Evolutionary conservation across 2,113 vertebrate species (phyloP), one percentile per base, ranked within the genome.

Genomic region (Morone chrysops): DNA sequence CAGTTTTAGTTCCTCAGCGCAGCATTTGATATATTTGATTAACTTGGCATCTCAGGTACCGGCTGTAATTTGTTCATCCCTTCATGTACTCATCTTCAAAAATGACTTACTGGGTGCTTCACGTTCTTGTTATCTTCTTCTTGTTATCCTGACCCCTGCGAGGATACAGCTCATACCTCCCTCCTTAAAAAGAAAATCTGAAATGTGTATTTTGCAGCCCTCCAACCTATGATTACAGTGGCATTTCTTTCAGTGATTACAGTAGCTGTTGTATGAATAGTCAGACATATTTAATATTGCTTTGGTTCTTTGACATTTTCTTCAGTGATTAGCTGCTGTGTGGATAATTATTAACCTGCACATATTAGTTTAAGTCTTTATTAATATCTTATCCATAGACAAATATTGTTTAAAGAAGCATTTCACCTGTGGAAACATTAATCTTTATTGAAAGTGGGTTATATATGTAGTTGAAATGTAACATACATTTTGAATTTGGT

Each of bases 211-310:
- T 53, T 47, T 54, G 41, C 7, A 54, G 31, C 0, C 20, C 5
- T 57, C 8, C 22, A 31, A 9, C 11, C n/a, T 41, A 2, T 70
- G 54, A 78, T 81, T 69, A 38, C 54, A 10, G 25, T 86, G 69
- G 36, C 62, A 78, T 86, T 85, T 85, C 14, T 25, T 17, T 47
- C 18, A 38, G 48, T 61, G 31, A 84, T 75, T 78, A 61, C 3
- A 62, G 36, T 9, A 43, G 18, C 70, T 67, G 40, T 16, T 60
- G 18, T 62, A 6, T 50, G 54, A 40, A 63, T 43, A 50, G 36
- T 80, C 4, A 16, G n/a, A 36, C 14, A 18, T 22, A 41, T 68
- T 50, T 38, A 73, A 63, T 74, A 14, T 13, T 20, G 9, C 10
- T 67, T 72, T 48, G 14, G 4, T 25, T 56, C 47, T 50, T 22